Evolutionary conservation across 2,888 invertebrate species (phyloP).

Genomic region (Hirtodrosophila confusa): DNA sequence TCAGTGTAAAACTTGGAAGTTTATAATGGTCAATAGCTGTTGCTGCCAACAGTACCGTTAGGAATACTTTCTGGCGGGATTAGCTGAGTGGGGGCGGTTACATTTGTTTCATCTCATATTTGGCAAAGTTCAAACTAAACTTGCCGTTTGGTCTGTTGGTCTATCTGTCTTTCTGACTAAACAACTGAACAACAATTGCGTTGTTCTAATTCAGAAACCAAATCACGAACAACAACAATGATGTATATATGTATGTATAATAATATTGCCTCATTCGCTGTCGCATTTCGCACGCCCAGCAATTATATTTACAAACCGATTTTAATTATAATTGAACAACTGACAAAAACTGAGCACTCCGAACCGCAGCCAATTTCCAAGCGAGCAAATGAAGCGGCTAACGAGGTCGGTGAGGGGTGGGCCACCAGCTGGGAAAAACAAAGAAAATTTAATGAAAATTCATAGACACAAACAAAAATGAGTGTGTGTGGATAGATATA

Average conservation of each 20-base stretch:
- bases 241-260: slow-evolving; percentile 1
- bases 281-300: slow-evolving; percentile 63
- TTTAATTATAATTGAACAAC: slow-evolving; percentile 69
- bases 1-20: slow-evolving; percentile 5
- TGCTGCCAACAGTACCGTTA: slow-evolving; percentile 13
- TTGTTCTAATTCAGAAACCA: slow-evolving; percentile 64
- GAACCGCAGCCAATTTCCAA: slow-evolving; percentile 50
- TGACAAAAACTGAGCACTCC: slow-evolving; percentile 29
- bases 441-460: slow-evolving; percentile 9
- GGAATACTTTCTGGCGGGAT: not conserved
- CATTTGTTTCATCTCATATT: too few species aligned
- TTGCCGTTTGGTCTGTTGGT: too few species aligned
- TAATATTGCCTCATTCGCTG: slow-evolving; percentile 45
- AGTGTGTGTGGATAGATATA: not conserved
- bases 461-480: too few species aligned
- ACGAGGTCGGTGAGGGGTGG: slow-evolving; percentile 9
- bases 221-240: slow-evolving; percentile 52
- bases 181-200: slow-evolving; percentile 49
- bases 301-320: slow-evolving; percentile 72
- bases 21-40: not conserved
- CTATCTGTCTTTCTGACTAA: slow-evolving; percentile 33
- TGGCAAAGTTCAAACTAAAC: too few species aligned
- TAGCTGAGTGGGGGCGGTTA: not conserved
- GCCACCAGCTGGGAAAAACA: not conserved
- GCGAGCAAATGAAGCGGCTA: slow-evolving; percentile 64